Conservation (phyloP, 2,797 vertebrate genomes). For the Acomys russatus region DNA sequence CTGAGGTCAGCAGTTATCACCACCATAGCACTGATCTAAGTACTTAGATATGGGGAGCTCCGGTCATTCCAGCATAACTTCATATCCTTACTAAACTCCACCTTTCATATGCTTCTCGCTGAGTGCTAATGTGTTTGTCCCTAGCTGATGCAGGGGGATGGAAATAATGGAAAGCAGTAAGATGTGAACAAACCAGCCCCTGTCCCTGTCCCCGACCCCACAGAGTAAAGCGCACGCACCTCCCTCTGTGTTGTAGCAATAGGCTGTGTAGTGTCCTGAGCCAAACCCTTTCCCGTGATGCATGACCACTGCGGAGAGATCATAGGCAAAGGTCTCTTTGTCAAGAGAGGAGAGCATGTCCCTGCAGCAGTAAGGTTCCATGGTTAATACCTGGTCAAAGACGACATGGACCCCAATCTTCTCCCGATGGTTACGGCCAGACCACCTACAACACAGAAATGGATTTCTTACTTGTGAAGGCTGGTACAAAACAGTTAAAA, state of each 20-base stretch:
- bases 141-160: conserved; percentile 49
- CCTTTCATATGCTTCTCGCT: conserved; percentile 36
- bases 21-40: background rate
- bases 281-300: conserved; percentile 99
- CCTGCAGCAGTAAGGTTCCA: conserved; percentile 99
- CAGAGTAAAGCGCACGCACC: conserved; percentile 92
- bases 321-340: conserved; percentile 96
- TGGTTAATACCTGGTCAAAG: conserved; percentile 99
- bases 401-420: conserved; percentile 99
- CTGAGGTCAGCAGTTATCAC: background rate
- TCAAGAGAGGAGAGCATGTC: conserved; percentile 94
- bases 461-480: conserved; percentile 69
- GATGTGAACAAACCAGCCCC: conserved; percentile 77
- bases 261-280: conserved; percentile 99
- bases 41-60: conserved; percentile 35
- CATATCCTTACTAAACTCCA: conserved; percentile 30
- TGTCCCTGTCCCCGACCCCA: conserved; percentile 76
- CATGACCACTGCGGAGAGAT: conserved; percentile 99
- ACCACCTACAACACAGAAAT: conserved; percentile 93
- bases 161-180: conserved; percentile 73
- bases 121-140: conserved; percentile 65
- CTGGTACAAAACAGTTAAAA: background rate
- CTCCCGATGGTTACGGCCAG: conserved; percentile 99
- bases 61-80: conserved; percentile 42
- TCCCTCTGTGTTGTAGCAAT: conserved; percentile 99